Base-by-base conservation (phyloP, 2,797 vertebrate species). In the Vespertilio murinus region DNA sequence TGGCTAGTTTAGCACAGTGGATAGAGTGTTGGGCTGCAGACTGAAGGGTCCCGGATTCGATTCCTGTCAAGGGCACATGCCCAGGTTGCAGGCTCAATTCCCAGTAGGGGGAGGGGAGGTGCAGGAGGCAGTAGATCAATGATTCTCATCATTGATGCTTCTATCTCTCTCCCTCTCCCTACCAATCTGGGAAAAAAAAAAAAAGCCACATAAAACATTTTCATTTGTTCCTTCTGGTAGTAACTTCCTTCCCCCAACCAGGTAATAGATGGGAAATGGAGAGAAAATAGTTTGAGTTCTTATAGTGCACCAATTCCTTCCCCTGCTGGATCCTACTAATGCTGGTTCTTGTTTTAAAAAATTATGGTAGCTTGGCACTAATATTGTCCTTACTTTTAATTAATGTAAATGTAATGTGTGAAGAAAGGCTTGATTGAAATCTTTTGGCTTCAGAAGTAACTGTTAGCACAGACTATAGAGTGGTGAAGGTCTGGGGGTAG, bases 351-450 rank as follows among this genome's bases (percentile, higher is more conserved):
- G 8, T 81, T 77, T 79, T 18, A 69, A 85, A 64, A 65, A 74
- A 88, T 88, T 59, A 38, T 35, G 28, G 35, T 52, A 38, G 84
- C 17, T 92, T n/a, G 47, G 49, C 6, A 6, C 73, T 78, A 67
- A 80, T 87, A 54, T 7, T 40, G 25, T 70, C n/a, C 69, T 75
- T 49, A 52, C 30, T 93, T 92, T 91, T n/a, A 81, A 33, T 90
- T 40, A 82, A 40, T 56, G 40, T 30, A 69, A 28, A 18, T 11
- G 25, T 2, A 16, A 17, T 52, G 28, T 74, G 6, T n/a, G 25
- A 64, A 67, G 65, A 74, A 92, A 82, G 25, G 8, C 38, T 45
- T 59, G 17, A 70, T 7, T 35, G 56, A 56, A 70, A 93, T 78
- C 33, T 78, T 74, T 42, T 52, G 42, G 30, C 20, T 89, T 80